A percentile compares a stretch with the other conserved stretches of the same genome.
Conservation (phyloP, 2,888 invertebrate genomes). For the Epistrophe eligans region DNA sequence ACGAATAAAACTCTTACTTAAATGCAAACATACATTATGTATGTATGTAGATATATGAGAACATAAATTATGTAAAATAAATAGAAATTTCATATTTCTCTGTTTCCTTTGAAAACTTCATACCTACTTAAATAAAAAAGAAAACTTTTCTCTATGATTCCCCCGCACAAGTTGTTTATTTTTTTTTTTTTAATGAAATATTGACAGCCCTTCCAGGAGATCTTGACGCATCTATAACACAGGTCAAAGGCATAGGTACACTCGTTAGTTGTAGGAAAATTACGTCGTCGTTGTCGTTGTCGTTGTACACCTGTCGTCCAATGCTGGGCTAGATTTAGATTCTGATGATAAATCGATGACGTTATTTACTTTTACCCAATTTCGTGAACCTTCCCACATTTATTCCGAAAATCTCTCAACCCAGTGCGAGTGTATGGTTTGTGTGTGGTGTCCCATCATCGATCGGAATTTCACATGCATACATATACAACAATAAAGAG, state of each 20-base stretch:
- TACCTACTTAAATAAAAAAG: too few species aligned
- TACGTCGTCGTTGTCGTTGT: background rate
- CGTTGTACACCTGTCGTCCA: conserved; percentile 9
- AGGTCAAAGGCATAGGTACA: conserved; percentile 10
- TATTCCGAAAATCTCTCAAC: background rate
- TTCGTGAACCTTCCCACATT: conserved; percentile 16
- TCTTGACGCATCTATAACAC: conserved; percentile 14
- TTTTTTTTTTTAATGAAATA: background rate
- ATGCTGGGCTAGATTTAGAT: background rate
- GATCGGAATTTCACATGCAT: conserved; percentile 25
- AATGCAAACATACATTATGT: too few species aligned
- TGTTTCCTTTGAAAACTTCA: background rate
- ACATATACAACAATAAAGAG: conserved; percentile 9
- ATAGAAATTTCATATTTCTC: background rate
- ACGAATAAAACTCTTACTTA: too few species aligned
- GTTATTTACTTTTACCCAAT: conserved; percentile 22
- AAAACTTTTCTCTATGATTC: background rate
- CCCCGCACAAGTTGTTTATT: background rate
- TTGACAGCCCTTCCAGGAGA: conserved; percentile 1
- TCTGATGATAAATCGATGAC: conserved; percentile 63
- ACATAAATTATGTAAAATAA: background rate
- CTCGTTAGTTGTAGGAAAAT: background rate
- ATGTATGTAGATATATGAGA: too few species aligned
- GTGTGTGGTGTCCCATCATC: conserved; percentile 56
- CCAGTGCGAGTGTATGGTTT: conserved; percentile 31